Base-by-base conservation (phyloP, 1,140 invertebrate genomes). In the Diabrotica undecimpunctata region DNA sequence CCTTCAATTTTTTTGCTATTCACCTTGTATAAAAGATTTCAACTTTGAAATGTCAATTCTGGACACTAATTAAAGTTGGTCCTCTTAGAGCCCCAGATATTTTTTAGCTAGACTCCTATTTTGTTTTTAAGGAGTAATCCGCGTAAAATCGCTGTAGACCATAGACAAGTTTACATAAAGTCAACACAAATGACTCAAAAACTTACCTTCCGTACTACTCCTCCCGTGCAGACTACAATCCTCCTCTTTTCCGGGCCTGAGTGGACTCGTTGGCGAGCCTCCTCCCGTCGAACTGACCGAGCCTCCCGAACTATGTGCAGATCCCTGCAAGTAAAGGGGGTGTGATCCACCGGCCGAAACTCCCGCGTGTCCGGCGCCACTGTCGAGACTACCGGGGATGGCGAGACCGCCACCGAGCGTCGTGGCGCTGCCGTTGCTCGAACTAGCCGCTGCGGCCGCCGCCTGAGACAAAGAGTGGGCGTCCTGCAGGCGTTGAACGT, bases 201-300 rank as follows among this genome's bases (percentile, higher is more conserved):
- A 25, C 25, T 75, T 64, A 83, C 82, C 83, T 72, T 83, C 83
- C 35, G 82, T 82, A 74, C 82, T 84, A 72, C 82, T 80, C 64
- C 83, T 80, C 50, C 82, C 83, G 66, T 83, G 82, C 64, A 81
- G 75, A 65, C 81, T 82, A 62, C 82, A 80, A 64, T 85, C 84
- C 72, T 85, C 83, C 73, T 84, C 83, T 73, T 84, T 84, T 35
- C 74, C 75, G 8, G 78, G 74, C 62, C 79, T 74, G 9, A 80
- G 73, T 25, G 79, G 80, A 67, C 77, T 78, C 11, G 73, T 76
- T 11, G 78, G 78, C 12, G 77, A 77, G 11, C 72, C 74, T 14
- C 78, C 78, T 12, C 77, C 78, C 36, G 77, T 74, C 35, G 74
- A 75, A 69, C 76, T 77, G 25, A 76, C 75, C 13, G 76, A 77